Evolutionary conservation across 2,888 invertebrate genomes (phyloP).

Genomic region (Dilophus febrilis): DNA sequence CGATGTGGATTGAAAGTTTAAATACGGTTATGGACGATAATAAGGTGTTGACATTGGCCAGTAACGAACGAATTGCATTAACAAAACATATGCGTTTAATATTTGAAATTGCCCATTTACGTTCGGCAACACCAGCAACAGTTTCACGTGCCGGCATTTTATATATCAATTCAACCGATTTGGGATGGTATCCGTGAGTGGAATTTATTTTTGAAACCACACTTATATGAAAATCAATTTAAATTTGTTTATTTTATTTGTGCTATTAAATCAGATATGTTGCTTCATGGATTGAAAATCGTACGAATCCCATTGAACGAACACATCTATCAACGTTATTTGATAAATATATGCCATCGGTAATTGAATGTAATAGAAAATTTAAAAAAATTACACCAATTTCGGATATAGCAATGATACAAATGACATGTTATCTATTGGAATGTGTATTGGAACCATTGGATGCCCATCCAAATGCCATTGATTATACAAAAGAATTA

Average conservation of each 20-base stretch:
- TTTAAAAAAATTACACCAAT: conserved; percentile 86
- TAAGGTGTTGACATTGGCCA: conserved; percentile 84
- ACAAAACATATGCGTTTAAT: conserved; percentile 76
- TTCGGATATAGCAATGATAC: conserved; percentile 76
- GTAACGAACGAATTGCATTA: conserved; percentile 85
- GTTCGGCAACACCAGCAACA: conserved; percentile 89
- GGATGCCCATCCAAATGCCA: conserved; percentile 52
- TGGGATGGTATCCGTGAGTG: conserved; percentile 86
- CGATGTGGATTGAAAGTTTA: conserved; percentile 82
- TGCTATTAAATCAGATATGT: too few relatives aligned
- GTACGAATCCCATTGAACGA: conserved; percentile 55
- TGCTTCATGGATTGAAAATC: conserved; percentile 75
- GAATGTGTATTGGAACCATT: conserved; percentile 66
- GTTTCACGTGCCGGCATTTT: conserved; percentile 90
- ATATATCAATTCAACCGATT: conserved; percentile 83
- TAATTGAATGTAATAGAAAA: conserved; percentile 58
- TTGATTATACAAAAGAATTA: conserved; percentile 65
- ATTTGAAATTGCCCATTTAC: conserved; percentile 81
- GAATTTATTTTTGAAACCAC: not conserved
- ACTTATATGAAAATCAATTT: not conserved
- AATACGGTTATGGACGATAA: conserved; percentile 98
- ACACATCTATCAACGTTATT: conserved; percentile 74
- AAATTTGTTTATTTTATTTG: conserved; percentile 8
- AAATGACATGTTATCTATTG: conserved; percentile 73
- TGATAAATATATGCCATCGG: conserved; percentile 81